Percentiles rank a stretch among this genome's conserved stretches.
Evolutionary conservation across 1,140 invertebrate species (phyloP).

Genomic region (Drosophila parabipectinata): DNA sequence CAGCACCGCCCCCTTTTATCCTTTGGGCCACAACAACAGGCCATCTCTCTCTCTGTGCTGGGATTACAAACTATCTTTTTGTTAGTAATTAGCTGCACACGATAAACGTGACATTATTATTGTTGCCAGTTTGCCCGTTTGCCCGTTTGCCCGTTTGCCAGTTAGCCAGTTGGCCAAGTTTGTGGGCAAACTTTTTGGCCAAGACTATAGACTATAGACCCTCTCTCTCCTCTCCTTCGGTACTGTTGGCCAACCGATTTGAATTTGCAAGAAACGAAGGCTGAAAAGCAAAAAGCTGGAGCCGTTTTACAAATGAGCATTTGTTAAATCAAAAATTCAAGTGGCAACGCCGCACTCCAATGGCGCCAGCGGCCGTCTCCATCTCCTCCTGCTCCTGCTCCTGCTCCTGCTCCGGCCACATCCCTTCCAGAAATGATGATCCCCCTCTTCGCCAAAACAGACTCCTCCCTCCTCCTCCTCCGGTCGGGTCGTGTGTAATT

Average conservation of each 20-base stretch:
- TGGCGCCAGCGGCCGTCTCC: constrained; percentile 51
- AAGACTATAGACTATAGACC: constrained; percentile 8
- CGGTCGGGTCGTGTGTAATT: constrained; percentile 75
- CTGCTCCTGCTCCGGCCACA: not conserved
- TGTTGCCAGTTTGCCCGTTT: constrained; percentile 52
- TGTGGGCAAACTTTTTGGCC: constrained; percentile 62
- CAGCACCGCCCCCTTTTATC: constrained; percentile 31
- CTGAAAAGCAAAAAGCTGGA: constrained; percentile 2
- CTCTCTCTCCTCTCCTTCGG: too few species aligned
- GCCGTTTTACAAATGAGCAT: constrained; percentile 78
- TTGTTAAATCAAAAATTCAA: constrained; percentile 83
- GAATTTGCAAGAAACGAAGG: constrained; percentile 42
- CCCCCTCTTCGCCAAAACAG: not conserved
- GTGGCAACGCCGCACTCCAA: constrained; percentile 75
- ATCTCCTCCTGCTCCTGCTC: not conserved
- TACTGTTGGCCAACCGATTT: constrained; percentile 35
- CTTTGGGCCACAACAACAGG: constrained; percentile 55
- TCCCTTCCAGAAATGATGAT: constrained; percentile 50
- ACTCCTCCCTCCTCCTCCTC: constrained; percentile 52
- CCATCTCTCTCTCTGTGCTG: not conserved
- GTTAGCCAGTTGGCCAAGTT: constrained; percentile 3
- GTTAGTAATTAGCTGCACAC: constrained; percentile 82
- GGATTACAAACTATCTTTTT: constrained; percentile 82
- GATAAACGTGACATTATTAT: constrained; percentile 83
- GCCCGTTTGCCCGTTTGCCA: not conserved